Base-by-base conservation (phyloP, 1,140 invertebrate genomes). In the Drosophila santomea region DNA sequence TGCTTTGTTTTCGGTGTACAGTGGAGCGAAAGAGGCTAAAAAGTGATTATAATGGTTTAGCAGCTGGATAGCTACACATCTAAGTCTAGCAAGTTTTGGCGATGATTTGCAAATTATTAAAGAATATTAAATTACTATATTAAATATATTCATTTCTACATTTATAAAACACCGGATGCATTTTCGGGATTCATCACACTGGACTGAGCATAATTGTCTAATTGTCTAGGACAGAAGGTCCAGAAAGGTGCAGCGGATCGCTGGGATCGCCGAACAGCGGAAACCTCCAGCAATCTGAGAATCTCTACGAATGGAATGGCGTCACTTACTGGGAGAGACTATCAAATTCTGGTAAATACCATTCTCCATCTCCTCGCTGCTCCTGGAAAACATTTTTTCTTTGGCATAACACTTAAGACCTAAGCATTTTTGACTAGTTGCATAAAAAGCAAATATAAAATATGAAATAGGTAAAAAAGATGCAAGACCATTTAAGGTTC, bases 1-100 rank as follows among this genome's bases (percentile, higher is more conserved):
- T 48, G 51, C 57, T 61, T 58, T 64, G 61, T 51, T 52, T 58
- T 57, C n/a, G 41, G 38, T 2, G 48, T 45, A 80, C 78, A 54
- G 62, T 80, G 71, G 35, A 25, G 3, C 50, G 28, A 52, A 51
- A 39, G 5, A 39, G 14, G 38, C 11, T 7, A n/a, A n/a, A 1
- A 8, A 25, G 14, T 36, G 25, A 10, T 38, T 12, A 39, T 35
- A 25, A 38, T 25, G 32, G 12, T 17, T 17, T 28, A n/a, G 20
- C 17, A 23, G 43, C 43, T 17, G 17, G 8, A 45, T 45, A 23
- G 15, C 43, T 20, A 7, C 4, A 43, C 17, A 14, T 15, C 41
- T 43, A 15, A 15, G n/a, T 2, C 39, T 43, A 32, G 28, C 28
- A 8, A 32, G 7, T 0, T 8, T 32, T 2, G 28, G 28, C 7